Evolutionary conservation across 2,113 vertebrate species (phyloP), one percentile per base, ranked within the genome.

Genomic region (Phycodurus eques): DNA sequence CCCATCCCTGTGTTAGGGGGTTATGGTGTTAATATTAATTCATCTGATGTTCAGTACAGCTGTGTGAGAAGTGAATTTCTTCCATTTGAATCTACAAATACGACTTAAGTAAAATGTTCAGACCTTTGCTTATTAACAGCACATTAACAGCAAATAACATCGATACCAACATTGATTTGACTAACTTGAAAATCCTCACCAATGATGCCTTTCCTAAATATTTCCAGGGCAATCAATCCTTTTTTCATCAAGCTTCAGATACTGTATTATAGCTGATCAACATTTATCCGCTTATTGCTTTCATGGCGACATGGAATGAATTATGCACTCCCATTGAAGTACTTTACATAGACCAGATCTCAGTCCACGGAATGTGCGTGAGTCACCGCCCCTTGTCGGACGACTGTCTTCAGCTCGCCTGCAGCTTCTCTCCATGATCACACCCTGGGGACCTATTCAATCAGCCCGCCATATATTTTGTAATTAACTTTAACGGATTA

Each of bases 281-380:
- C 33, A 57, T 76, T 77, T 2, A 57, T 79, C 77, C 1, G 57
- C 78, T 80, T 73, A 82, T 73, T 82, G 67, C 75, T 80, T 84
- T 89, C 49, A 81, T 71, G 68, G 70, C 42, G 49, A 67, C 60
- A n/a, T 9, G 12, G 56, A 73, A 88, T 89, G 88, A 88, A 88
- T 88, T 86, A 88, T 83, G 66, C n/a, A 53, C 1, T 3, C 80
- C 80, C 72, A 72, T 81, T 84, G 72, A 75, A 85, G 84, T 83
- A 72, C 78, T 88, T 92, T 90, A 92, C 88, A 87, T 82, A 92
- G 87, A 90, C 89, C 91, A 93, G 91, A 88, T 88, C 88, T 82
- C 79, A 59, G 66, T 83, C 83, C 31, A 70, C 85, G 84, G 86
- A 92, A 88, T 91, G 88, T 72, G 73, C 83, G 80, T 88, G 87